Evolutionary conservation across 2,888 invertebrate species (phyloP), one percentile per base, ranked within the genome.

Genomic region (Ormyrus nitidulus): DNA sequence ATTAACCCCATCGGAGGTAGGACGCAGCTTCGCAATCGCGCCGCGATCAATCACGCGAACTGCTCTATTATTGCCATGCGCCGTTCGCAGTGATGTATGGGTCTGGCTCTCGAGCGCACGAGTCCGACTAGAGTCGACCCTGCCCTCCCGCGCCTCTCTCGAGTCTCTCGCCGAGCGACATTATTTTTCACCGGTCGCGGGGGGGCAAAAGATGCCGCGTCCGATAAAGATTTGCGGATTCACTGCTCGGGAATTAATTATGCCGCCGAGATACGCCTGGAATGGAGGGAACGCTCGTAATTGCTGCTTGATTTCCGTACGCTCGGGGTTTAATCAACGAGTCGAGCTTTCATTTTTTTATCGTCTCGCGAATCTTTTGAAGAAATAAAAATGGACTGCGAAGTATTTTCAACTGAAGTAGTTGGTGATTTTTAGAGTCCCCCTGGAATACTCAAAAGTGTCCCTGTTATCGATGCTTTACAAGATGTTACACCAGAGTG

Each of bases 51-150:
- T 77, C 77, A 77, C 81, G 77, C 70, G 74, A 77, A 77, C 77
- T 74, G 77, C 74, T 81, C 77, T 77, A 77, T 77, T 81, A 81
- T 81, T 81, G 77, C 77, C 62, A 66, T 65, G 68, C 70, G 75
- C 73, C 19, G 61, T 54, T 78, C 72, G 51, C 34, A 10, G 79
- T 79, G 75, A 79, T 79, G 79, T 75, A 75, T 79, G 75, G 53
- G 65, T 68, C 65, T 72, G 59, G 48, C 51, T 34, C 34, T 34
- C 34, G 34, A 34, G 34, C 34, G 3, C 34, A 4, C 34, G 34
- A 34, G 34, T 34, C 34, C 4, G 34, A 34, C 34, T 4, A 11
- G 54, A 54, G 68, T 53, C 6, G 19, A 65, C 6, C 6, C 44
- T 54, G 46, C 34, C 34, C 34, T 68, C 8, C n/a, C 49, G 44